Base-by-base conservation (phyloP, 2,113 vertebrate genomes). In the Polyodon spathula region DNA sequence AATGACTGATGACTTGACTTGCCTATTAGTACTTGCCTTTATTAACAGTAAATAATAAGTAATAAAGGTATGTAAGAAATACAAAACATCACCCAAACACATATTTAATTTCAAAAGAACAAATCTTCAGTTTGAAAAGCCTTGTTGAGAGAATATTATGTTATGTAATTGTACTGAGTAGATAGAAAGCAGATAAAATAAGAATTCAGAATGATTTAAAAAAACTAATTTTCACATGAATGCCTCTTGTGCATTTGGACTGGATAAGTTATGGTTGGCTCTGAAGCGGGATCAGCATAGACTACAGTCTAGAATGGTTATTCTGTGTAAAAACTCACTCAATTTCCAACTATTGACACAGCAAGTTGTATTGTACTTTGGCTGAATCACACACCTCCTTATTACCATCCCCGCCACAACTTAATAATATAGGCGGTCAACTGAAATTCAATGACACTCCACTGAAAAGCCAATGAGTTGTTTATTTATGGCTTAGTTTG, bases 221-320 rank as follows among this genome's bases (percentile, higher is more conserved):
- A n/a, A n/a, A n/a, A n/a, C n/a, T n/a, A 79, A 86, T 78, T 76
- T 68, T 74, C 40, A 54, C 73, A 76, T 76, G 75, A 75, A 80
- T 78, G 71, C 27, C 63, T 77, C 61, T 65, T 60, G 44, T 67
- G 60, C 67, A 53, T 58, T 54, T 69, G 17, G 38, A 65, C 16
- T 17, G 6, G 3, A 15, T 10, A 8, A 59, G 58, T 50, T 59
- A 44, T 38, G 58, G 27, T 62, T 62, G 60, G 52, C 16, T 11
- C 17, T 37, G 4, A 15, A 43, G 8, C 17, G 6, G 39, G 16
- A 16, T 2, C 27, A 16, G 38, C 5, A 12, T 42, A 42, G 51
- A 40, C 4, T 17, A 16, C 43, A 27, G 42, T 5, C 6, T 14
- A 37, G 8, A 37, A 3, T 51, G 66, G 37, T 44, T 11, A 60